Conservation (phyloP, 1,140 invertebrate genomes). For the Halyomorpha halys region DNA sequence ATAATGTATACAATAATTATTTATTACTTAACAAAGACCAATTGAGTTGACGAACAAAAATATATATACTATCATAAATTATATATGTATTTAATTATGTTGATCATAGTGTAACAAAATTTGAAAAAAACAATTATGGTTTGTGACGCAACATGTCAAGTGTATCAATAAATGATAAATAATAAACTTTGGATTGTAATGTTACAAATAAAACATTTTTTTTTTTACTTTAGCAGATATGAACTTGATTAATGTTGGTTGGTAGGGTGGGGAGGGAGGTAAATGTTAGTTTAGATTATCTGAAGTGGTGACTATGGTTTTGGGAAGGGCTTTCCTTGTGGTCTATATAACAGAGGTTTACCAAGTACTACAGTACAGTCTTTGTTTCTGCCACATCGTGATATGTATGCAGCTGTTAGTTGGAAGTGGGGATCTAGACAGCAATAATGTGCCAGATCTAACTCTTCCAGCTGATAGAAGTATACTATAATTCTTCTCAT, state of each 20-base stretch:
- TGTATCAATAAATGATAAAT: too few relatives aligned
- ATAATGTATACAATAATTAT: too few relatives aligned
- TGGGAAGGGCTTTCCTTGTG: slow-evolving; percentile 25
- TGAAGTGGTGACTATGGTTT: slow-evolving; percentile 24
- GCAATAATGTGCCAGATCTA: slow-evolving; percentile 46
- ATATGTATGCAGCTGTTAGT: slow-evolving; percentile 33
- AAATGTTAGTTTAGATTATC: slow-evolving; percentile 30
- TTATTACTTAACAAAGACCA: too few relatives aligned
- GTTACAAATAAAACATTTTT: too few relatives aligned
- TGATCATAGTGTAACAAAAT: too few relatives aligned
- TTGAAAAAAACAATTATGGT: too few relatives aligned
- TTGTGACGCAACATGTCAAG: too few relatives aligned
- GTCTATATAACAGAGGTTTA: slow-evolving; percentile 26
- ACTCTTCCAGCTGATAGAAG: slow-evolving; percentile 51
- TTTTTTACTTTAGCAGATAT: background rate
- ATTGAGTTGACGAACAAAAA: too few relatives aligned
- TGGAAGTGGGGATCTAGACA: slow-evolving; percentile 51
- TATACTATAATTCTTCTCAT: slow-evolving; percentile 11
- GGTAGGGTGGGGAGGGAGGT: slow-evolving; percentile 22
- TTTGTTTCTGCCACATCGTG: background rate
- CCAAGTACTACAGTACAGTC: slow-evolving; percentile 4
- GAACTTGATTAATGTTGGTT: slow-evolving; percentile 11
- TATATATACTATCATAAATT: too few relatives aligned
- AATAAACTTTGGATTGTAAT: too few relatives aligned
- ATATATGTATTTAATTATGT: too few relatives aligned